Evolutionary conservation across 1,140 invertebrate species (phyloP).

Genomic region (Cheumatopsyche charites): DNA sequence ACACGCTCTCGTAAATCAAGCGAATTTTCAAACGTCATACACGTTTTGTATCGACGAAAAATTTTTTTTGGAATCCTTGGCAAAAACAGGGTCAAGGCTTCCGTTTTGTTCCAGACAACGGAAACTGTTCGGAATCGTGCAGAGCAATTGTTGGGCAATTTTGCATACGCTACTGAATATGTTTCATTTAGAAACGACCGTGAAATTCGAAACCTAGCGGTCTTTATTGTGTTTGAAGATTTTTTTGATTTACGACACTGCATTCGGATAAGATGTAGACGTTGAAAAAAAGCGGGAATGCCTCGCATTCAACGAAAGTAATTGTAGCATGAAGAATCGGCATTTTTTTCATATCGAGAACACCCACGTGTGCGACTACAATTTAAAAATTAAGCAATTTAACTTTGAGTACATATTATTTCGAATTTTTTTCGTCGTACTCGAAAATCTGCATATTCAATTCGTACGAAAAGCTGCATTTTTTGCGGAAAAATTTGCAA

Average conservation of each 20-base stretch:
- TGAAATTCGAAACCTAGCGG: slow-evolving; percentile 12
- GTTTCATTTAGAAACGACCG: neutral
- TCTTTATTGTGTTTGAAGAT: neutral
- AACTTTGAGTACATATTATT: too few species aligned
- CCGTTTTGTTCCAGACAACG: slow-evolving; percentile 12
- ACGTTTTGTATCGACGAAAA: neutral
- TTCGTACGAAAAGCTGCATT: neutral
- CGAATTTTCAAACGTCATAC: slow-evolving; percentile 9
- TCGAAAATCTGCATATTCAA: too few species aligned
- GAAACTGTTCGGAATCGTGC: neutral
- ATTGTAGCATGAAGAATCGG: too few species aligned
- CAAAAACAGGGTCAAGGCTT: slow-evolving; percentile 34
- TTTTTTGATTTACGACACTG: slow-evolving; percentile 2
- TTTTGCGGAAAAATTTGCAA: neutral
- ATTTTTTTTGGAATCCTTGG: neutral
- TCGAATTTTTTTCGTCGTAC: too few species aligned
- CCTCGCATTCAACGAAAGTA: too few species aligned
- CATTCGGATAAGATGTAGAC: too few species aligned
- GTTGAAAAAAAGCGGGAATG: too few species aligned
- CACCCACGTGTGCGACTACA: too few species aligned
- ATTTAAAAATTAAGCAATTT: too few species aligned
- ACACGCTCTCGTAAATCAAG: slow-evolving; percentile 32
- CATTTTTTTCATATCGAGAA: too few species aligned
- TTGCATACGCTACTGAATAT: slow-evolving; percentile 28
- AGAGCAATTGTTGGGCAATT: slow-evolving; percentile 1